Base-by-base conservation (phyloP, 1,140 invertebrate genomes). In the Temnothorax nylanderi region DNA sequence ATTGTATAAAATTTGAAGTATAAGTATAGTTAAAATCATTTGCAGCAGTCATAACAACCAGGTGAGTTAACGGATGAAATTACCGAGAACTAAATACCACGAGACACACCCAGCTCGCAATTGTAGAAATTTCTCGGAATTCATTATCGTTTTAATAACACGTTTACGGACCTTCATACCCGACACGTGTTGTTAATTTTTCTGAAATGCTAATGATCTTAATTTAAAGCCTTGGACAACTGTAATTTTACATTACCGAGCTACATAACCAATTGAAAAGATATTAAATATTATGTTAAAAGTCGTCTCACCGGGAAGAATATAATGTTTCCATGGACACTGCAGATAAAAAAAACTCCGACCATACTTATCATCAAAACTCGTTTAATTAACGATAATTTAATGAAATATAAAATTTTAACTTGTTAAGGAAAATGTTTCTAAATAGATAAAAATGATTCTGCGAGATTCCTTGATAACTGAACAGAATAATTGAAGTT, bases 81-180 rank as follows among this genome's bases (percentile, higher is more conserved):
- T 82, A 82, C 69, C 41, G 32, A 58, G 69, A 71, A 71, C 62
- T 56, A 71, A 81, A 56, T n/a, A 13, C 21, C 47, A 51, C 37
- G 34, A 49, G 37, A 74, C 69, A 58, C 67, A 44, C 54, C 51
- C 51, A 58, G 37, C n/a, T 49, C 16, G 26, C 51, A 60, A 16
- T 74, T 60, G 69, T 49, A 74, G 69, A 82, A 74, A 84, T 41
- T 74, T 75, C 62, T 74, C 41, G 69, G 21, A 75, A 49, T 56
- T 47, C 69, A 60, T 84, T 84, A 74, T 84, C 54, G 54, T 84
- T 84, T 84, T 84, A 75, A 74, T 74, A 82, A 60, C 69, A 60
- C 80, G 67, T 60, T 84, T 26, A 51, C n/a, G n/a, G 34, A 44
- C 67, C 51, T 62, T 49, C 41, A n/a, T 75, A 62, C 34, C 41